A percentile compares a stretch with the other conserved stretches of the same genome.
Evolutionary conservation across 2,113 vertebrate genomes (phyloP).

Genomic region (Sturnira hondurensis): DNA sequence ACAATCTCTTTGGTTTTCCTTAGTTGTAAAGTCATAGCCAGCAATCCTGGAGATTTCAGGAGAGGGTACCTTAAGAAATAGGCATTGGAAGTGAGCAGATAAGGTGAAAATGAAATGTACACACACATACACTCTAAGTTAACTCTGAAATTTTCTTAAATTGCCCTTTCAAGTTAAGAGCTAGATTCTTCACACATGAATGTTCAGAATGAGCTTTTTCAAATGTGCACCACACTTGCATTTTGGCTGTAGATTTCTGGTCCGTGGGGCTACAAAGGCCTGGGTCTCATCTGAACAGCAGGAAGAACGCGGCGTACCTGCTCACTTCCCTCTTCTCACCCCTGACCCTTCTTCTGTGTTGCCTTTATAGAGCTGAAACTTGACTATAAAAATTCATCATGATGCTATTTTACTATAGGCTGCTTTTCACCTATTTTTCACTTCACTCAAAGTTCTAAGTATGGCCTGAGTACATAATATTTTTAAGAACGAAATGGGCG

Average conservation of each 20-base stretch:
- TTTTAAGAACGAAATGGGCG: background rate
- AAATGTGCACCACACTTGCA: background rate
- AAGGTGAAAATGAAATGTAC: background rate
- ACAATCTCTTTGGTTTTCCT: background rate
- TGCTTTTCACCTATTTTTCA: background rate
- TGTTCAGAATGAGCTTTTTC: background rate
- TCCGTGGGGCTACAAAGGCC: background rate
- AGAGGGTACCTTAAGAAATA: background rate
- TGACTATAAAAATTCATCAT: background rate
- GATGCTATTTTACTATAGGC: background rate
- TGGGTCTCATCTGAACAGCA: background rate
- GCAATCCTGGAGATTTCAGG: background rate
- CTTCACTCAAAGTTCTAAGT: background rate
- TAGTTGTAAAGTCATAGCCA: background rate
- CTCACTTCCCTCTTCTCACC: background rate
- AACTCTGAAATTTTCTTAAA: background rate
- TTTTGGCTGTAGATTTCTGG: background rate
- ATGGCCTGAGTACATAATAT: background rate
- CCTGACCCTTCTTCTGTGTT: background rate
- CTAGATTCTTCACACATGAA: background rate
- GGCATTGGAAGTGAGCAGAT: background rate
- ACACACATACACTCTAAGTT: background rate
- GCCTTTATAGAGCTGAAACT: background rate
- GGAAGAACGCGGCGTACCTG: background rate
- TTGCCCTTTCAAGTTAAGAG: background rate